Percentiles rank a stretch among this genome's conserved stretches.
These are phyloP conservation scores for Alectura lathami DNA, from an alignment of 2,113 vertebrate genomes.

Conservation along the genomic window DNA sequence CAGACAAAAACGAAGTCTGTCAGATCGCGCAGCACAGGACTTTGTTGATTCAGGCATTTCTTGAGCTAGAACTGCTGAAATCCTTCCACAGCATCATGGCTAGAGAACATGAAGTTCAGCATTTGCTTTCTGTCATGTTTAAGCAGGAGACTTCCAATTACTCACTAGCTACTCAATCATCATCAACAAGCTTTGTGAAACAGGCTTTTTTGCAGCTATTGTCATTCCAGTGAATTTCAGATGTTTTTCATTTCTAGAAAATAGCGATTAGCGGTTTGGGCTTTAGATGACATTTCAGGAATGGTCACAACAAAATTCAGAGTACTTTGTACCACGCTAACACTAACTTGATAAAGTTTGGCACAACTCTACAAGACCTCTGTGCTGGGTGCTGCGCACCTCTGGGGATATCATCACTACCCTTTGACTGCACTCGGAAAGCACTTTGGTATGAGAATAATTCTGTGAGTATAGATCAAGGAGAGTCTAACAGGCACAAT, in stretches of 20 bases:
- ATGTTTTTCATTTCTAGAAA: neutral
- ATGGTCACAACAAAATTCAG: neutral
- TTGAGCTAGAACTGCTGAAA: neutral
- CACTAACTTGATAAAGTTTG: neutral
- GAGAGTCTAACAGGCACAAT: neutral
- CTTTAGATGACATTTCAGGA: neutral
- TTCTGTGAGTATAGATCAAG: neutral
- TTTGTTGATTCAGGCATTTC: neutral
- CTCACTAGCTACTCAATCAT: neutral
- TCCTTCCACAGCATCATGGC: neutral
- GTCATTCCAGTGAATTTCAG: neutral
- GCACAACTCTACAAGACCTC: neutral
- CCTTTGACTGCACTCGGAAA: neutral
- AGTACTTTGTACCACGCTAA: neutral
- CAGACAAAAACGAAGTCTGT: neutral
- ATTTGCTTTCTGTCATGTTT: constrained; percentile 16
- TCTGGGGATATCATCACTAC: neutral
- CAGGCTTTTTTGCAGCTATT: neutral
- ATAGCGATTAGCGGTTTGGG: neutral
- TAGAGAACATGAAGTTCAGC: constrained; percentile 13
- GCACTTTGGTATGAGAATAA: neutral
- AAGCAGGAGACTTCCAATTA: constrained; percentile 33
- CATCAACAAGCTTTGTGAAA: constrained; percentile 20
- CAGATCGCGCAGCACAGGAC: neutral
- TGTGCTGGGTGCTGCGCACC: neutral